Evolutionary conservation across 2,888 invertebrate genomes (phyloP).

Genomic region (Xanthia icteritia): DNA sequence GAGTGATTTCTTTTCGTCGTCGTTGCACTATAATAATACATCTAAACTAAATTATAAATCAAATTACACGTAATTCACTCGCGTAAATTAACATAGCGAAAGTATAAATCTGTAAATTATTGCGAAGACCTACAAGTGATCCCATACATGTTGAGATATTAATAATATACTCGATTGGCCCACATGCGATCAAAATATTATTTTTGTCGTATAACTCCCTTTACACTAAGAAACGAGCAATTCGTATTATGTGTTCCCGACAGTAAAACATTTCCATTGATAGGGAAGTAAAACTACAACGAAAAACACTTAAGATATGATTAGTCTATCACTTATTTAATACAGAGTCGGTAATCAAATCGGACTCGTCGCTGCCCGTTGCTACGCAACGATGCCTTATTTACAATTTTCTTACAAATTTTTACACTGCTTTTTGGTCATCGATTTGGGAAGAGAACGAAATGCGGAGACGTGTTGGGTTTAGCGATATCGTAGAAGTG

Average conservation of each 20-base stretch:
- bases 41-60: conserved; percentile 71
- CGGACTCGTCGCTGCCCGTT: conserved; percentile 73
- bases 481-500: conserved; percentile 36
- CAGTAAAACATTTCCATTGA: conserved; percentile 77
- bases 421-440: conserved; percentile 85
- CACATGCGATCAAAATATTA: conserved; percentile 79
- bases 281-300: conserved; percentile 80
- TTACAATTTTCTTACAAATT: conserved; percentile 73
- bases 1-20: conserved; percentile 42
- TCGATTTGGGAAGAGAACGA: conserved; percentile 83
- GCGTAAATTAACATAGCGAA: conserved; percentile 72
- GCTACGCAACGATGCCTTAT: conserved; percentile 81
- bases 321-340: conserved; percentile 84
- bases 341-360: conserved; percentile 65
- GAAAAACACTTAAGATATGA: conserved; percentile 88
- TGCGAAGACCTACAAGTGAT: conserved; percentile 85
- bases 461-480: conserved; percentile 73
- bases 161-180: conserved; percentile 86
- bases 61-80: conserved; percentile 68
- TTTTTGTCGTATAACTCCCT: conserved; percentile 78
- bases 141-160: conserved; percentile 86
- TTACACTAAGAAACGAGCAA: conserved; percentile 76
- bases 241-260: conserved; percentile 82
- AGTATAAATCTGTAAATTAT: conserved; percentile 75
- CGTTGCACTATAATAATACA: conserved; percentile 59